Evolutionary conservation across 1,140 invertebrate genomes (phyloP).

Genomic region (Ostrea denselamellosa): DNA sequence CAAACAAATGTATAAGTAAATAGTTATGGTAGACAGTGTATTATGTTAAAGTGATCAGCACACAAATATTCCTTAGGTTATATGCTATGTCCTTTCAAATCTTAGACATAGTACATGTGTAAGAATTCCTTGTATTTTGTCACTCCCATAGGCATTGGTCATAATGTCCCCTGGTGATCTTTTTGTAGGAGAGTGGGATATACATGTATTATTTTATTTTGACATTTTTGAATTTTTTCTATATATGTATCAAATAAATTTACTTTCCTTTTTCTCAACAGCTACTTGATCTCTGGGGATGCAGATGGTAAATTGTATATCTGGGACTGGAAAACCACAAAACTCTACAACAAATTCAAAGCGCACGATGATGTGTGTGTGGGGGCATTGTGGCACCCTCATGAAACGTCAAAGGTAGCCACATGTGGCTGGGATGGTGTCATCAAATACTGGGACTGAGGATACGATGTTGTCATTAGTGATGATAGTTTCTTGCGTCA

Average conservation of each 20-base stretch:
- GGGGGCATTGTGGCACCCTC: slow-evolving; percentile 97
- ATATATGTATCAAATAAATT: background rate
- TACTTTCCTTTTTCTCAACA: slow-evolving; percentile 80
- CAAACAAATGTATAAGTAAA: no score
- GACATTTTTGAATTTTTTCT: no score
- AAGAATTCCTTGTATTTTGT: no score
- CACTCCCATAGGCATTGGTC: no score
- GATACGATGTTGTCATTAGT: background rate
- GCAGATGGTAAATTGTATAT: slow-evolving; percentile 99
- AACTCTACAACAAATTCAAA: slow-evolving; percentile 98
- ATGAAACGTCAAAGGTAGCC: slow-evolving; percentile 97
- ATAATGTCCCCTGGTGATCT: no score
- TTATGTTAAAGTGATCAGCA: no score
- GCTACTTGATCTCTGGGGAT: slow-evolving; percentile 98
- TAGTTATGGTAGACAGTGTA: no score
- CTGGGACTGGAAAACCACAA: slow-evolving; percentile 99
- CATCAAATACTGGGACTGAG: slow-evolving; percentile 98
- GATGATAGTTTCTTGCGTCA: background rate
- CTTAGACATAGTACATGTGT: no score
- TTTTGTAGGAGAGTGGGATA: no score
- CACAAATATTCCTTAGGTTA: no score
- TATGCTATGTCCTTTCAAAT: no score
- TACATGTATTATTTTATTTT: no score
- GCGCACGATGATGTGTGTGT: slow-evolving; percentile 99
- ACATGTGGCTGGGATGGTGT: slow-evolving; percentile 99